A percentile compares a stretch with the other conserved stretches of the same genome.
Conservation (phyloP, 2,888 invertebrate species). For the Polydrusus cervinus region DNA sequence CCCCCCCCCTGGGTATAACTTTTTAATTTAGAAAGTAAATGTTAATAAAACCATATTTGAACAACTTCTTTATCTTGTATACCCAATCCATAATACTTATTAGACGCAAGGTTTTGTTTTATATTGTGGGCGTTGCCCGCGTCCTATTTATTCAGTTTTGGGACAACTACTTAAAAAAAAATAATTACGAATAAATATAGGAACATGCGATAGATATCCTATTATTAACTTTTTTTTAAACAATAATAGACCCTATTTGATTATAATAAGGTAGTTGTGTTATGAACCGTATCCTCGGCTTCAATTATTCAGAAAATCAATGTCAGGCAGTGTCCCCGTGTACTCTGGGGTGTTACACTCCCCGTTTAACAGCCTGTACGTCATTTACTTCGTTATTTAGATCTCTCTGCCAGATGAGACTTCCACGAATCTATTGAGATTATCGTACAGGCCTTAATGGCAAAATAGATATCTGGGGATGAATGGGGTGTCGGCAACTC, state of each 20-base stretch:
- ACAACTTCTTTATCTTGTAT: too few relatives aligned
- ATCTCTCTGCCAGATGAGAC: slow-evolving; percentile 35
- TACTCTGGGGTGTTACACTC: slow-evolving; percentile 26
- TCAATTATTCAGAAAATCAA: slow-evolving; percentile 46
- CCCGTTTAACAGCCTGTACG: background rate
- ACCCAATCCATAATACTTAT: too few relatives aligned
- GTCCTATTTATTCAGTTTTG: too few relatives aligned
- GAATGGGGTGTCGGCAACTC: too few relatives aligned
- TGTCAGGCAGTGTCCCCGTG: slow-evolving; percentile 25
- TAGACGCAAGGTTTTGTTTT: too few relatives aligned
- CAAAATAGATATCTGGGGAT: background rate
- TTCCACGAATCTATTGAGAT: slow-evolving; percentile 1
- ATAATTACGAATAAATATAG: background rate
- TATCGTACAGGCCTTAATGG: background rate
- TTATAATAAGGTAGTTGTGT: slow-evolving; percentile 5
- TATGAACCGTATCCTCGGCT: slow-evolving; percentile 12
- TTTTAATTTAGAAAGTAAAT: too few relatives aligned
- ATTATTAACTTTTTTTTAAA: background rate
- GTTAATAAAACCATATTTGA: too few relatives aligned
- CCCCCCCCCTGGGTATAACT: too few relatives aligned
- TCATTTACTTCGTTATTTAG: slow-evolving; percentile 34
- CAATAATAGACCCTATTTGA: background rate
- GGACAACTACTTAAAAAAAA: too few relatives aligned
- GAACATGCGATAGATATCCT: background rate
- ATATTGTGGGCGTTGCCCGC: too few relatives aligned